Base-by-base conservation (phyloP, 2,113 vertebrate species). In the Pterophyllum scalare region DNA sequence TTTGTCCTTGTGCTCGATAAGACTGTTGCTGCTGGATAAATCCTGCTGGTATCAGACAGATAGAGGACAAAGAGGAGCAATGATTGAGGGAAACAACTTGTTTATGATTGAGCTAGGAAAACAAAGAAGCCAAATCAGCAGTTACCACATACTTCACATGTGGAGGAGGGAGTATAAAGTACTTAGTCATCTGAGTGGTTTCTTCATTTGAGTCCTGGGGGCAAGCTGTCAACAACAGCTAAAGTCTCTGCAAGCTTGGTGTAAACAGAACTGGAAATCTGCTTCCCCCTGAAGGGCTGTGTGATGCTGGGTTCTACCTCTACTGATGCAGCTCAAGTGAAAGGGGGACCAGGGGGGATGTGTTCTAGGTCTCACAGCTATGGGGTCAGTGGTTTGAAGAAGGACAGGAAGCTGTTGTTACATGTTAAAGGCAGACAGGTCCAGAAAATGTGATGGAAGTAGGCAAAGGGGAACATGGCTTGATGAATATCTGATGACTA, bases 111-210 rank as follows among this genome's bases (percentile, higher is more conserved):
- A 67, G 19, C 46, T 54, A 14, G 46, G n/a, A 77, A 59, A 87
- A 81, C 81, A 81, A 61, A 61, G 11, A 83, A 72, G 67, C 52
- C 46, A n/a, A 28, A 65, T 67, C 59, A 75, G 78, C 82, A 78
- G 38, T 70, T 79, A 35, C 2, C 59, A 54, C 82, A 80, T 77
- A 22, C 62, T 81, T 74, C 3, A 57, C 13, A 43, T 67, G 57
- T 65, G 35, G 4, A 76, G 67, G 75, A 64, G 43, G 79, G 49
- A 59, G 26, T 11, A 56, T 40, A 40, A 87, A 89, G 13, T 12
- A 67, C 72, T 84, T 59, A 75, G 86, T 86, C 62, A 72, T 33
- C 83, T 85, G 19, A 75, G 56, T 79, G 83, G 81, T 88, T 85
- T 87, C 59, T 54, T 81, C 22, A 43, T n/a, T 46, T 65, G n/a